phyloP scores from a whole-genome alignment of 2,797 vertebrate species.

The Rhinoraja longicauda region DNA sequence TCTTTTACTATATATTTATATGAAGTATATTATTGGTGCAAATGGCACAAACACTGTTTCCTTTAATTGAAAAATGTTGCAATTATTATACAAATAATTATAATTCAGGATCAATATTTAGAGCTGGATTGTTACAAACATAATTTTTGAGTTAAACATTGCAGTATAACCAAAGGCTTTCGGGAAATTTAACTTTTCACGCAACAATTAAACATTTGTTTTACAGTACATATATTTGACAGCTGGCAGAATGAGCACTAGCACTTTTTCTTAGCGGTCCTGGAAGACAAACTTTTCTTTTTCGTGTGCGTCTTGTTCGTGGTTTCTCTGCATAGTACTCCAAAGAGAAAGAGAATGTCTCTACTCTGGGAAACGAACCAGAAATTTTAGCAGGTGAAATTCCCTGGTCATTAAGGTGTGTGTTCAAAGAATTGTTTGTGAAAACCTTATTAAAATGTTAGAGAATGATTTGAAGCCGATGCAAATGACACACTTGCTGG shows the following conservation, averaged over 20 bases:
- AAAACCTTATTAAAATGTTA: not conserved
- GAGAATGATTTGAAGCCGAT: not conserved
- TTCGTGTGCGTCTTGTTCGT: not conserved
- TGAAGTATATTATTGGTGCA: not conserved
- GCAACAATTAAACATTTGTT: slow-evolving; percentile 28
- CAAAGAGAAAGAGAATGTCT: not conserved
- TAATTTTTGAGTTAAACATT: slow-evolving; percentile 30
- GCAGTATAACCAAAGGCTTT: not conserved
- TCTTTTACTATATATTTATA: slow-evolving; percentile 16
- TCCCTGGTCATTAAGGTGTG: not conserved
- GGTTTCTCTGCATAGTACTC: not conserved
- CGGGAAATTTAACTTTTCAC: slow-evolving; percentile 4
- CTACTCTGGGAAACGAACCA: not conserved
- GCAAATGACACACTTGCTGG: not conserved
- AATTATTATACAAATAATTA: slow-evolving; percentile 37
- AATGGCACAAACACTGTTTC: not conserved
- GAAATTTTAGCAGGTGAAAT: not conserved
- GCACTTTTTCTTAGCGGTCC: not conserved
- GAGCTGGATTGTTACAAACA: slow-evolving; percentile 29
- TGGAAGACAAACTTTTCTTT: not conserved
- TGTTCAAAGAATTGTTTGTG: not conserved
- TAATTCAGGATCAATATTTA: slow-evolving; percentile 23
- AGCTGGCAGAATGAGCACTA: not conserved
- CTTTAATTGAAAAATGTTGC: slow-evolving; percentile 31
- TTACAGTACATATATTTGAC: slow-evolving; percentile 27